Conservation (phyloP, 2,797 vertebrate species). For the Gymnocypris eckloni region DNA sequence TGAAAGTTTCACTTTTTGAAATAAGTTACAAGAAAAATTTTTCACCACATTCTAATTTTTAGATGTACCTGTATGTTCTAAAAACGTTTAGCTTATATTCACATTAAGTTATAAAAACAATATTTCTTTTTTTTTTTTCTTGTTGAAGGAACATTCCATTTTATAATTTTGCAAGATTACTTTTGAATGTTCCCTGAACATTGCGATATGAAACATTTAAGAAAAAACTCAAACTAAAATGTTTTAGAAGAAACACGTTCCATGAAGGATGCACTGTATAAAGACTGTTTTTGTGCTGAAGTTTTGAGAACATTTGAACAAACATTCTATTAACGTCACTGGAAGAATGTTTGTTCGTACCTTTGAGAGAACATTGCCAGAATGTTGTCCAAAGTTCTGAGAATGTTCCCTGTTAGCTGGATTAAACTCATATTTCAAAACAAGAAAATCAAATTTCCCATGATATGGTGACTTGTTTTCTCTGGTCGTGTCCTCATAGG, state of each 20-base stretch:
- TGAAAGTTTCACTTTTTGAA: no score
- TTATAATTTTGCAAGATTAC: not conserved
- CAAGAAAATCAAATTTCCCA: not conserved
- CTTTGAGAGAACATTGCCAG: not conserved
- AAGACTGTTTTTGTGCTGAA: no score
- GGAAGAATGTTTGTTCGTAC: not conserved
- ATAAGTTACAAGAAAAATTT: no score
- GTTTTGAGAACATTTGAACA: not conserved
- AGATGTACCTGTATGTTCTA: not conserved
- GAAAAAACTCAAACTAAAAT: not conserved
- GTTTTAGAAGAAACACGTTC: not conserved
- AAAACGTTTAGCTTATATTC: no score
- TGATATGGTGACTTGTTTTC: not conserved
- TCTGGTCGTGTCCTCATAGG: conserved; percentile 69
- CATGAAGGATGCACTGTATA: not conserved
- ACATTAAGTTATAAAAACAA: no score
- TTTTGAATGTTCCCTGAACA: not conserved
- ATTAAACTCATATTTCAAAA: not conserved
- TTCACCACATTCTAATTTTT: no score
- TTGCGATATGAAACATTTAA: not conserved
- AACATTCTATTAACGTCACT: not conserved
- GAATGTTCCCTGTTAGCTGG: not conserved
- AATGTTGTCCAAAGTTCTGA: not conserved
- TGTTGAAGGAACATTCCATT: not conserved
- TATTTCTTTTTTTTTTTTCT: no score